Conservation (phyloP, 2,113 vertebrate species). For the Collichthys lucidus region DNA sequence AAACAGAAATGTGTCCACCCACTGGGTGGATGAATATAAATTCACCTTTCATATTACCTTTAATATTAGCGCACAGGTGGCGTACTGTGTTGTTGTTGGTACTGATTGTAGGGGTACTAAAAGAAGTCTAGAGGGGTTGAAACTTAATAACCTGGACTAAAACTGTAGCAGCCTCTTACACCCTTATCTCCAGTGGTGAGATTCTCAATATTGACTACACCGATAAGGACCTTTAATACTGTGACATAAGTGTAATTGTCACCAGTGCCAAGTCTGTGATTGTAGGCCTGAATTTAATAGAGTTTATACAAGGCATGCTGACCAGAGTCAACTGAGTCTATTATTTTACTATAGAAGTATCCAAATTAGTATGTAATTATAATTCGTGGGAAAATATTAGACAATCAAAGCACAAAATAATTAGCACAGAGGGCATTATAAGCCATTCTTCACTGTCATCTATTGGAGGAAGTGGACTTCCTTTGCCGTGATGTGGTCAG, state of each 20-base stretch:
- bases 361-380: neutral
- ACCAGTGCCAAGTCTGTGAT: neutral
- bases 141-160: neutral
- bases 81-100: neutral
- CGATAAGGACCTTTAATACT: neutral
- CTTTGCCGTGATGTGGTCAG: constrained; percentile 59
- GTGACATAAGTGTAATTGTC: neutral
- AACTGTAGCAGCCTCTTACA: neutral
- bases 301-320: neutral
- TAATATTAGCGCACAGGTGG: constrained; percentile 7
- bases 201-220: neutral
- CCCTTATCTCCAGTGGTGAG: neutral
- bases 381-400: constrained; percentile 55
- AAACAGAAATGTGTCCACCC: constrained; percentile 4
- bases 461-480: constrained; percentile 57
- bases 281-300: neutral
- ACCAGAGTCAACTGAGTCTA: neutral
- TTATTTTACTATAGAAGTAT: neutral
- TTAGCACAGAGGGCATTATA: constrained; percentile 35
- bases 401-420: constrained; percentile 39
- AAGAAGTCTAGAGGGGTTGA: neutral
- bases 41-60: constrained; percentile 4
- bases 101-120: neutral
- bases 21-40: neutral
- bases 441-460: constrained; percentile 63